phyloP scores from a whole-genome alignment of 2,797 vertebrate species.

The Phalanger gymnotis region DNA sequence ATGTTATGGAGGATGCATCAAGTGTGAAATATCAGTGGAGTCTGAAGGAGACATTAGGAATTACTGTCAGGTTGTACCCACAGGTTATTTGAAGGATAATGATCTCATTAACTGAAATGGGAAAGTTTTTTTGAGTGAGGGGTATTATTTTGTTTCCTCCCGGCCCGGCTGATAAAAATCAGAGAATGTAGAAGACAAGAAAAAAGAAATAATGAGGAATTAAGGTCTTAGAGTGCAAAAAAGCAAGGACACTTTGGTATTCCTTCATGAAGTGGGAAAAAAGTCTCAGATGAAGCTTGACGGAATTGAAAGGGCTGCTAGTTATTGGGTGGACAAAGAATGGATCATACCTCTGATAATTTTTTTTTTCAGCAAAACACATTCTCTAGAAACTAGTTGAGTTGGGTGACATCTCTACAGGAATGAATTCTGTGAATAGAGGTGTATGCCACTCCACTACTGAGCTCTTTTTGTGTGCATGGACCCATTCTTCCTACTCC shows the following conservation, averaged over 20 bases:
- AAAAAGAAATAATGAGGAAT: background rate
- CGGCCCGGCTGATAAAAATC: background rate
- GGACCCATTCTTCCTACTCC: background rate
- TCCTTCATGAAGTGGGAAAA: background rate
- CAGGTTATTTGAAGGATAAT: background rate
- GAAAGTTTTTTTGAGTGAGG: background rate
- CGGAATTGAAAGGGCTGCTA: too few relatives aligned
- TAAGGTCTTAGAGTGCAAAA: background rate
- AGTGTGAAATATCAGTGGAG: background rate
- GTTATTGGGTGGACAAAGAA: background rate
- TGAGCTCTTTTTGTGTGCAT: background rate
- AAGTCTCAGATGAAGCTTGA: background rate
- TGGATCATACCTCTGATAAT: background rate
- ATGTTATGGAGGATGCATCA: background rate
- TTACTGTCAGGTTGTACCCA: background rate
- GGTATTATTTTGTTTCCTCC: background rate
- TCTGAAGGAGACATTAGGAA: background rate
- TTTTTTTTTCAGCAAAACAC: background rate
- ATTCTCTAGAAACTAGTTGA: background rate
- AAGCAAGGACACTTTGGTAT: background rate
- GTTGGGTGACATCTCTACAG: background rate
- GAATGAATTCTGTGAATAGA: background rate
- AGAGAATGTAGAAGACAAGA: background rate
- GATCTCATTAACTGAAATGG: background rate
- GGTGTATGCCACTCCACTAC: background rate